phyloP scores from a whole-genome alignment of 2,888 invertebrate species.

The Catotricha subobsoleta region DNA sequence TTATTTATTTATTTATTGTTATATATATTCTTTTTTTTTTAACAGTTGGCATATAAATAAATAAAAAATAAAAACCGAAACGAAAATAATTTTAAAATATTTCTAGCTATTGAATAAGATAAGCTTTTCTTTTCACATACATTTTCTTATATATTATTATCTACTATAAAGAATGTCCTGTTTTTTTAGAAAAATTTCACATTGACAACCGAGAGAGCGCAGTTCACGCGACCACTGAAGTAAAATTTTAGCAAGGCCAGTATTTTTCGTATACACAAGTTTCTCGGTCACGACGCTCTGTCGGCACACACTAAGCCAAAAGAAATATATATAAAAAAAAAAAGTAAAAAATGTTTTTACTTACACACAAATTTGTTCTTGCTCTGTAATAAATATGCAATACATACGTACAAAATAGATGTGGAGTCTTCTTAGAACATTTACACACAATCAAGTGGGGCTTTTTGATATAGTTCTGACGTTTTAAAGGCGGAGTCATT shows the following conservation, averaged over 20 bases:
- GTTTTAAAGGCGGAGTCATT: conserved; percentile 7
- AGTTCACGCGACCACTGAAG: conserved; percentile 6
- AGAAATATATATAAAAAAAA: not conserved
- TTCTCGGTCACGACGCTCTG: not conserved
- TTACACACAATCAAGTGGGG: conserved; percentile 5
- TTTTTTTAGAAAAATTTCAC: too few species aligned
- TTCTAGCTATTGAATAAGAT: too few species aligned
- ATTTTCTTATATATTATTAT: too few species aligned
- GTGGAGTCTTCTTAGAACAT: conserved; percentile 2
- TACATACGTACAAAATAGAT: not conserved
- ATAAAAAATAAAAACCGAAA: too few species aligned
- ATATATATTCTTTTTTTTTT: too few species aligned
- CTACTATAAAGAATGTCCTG: too few species aligned
- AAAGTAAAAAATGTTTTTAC: not conserved
- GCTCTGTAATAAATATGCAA: not conserved
- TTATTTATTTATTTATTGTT: too few species aligned
- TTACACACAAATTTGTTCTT: not conserved
- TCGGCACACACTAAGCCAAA: not conserved
- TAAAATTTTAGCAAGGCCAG: conserved; percentile 1
- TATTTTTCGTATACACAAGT: not conserved
- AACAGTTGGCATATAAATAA: too few species aligned
- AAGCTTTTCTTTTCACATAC: too few species aligned
- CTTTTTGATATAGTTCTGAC: conserved; percentile 5
- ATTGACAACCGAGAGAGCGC: too few species aligned
- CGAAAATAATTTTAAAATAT: too few species aligned